Conservation (phyloP, 2,797 vertebrate genomes). For the Aviceda cuculoides region DNA sequence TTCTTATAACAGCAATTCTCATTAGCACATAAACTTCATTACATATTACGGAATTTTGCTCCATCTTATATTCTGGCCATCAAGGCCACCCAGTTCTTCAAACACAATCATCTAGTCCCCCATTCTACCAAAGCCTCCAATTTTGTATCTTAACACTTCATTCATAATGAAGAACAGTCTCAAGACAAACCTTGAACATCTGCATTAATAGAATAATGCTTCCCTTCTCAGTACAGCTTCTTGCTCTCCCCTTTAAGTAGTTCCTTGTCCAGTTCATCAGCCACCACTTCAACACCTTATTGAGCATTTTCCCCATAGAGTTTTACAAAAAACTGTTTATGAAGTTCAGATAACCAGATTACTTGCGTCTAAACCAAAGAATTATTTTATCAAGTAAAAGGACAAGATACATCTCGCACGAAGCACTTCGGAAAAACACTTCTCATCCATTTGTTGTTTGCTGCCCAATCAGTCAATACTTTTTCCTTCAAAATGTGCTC, state of each 20-base stretch:
- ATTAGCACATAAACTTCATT: neutral
- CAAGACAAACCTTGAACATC: neutral
- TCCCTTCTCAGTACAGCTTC: neutral
- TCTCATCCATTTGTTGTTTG: neutral
- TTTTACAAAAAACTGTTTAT: neutral
- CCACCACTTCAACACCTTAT: neutral
- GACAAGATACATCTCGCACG: neutral
- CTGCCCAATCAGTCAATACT: neutral
- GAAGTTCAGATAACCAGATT: neutral
- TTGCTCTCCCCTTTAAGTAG: neutral
- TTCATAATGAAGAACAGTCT: neutral
- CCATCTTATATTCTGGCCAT: neutral
- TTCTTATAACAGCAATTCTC: neutral
- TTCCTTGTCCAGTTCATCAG: neutral
- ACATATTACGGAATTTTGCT: neutral
- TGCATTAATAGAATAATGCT: neutral
- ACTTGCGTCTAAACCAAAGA: neutral
- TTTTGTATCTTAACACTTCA: too few relatives aligned
- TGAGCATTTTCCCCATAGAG: neutral
- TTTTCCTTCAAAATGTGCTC: neutral
- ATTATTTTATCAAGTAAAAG: neutral
- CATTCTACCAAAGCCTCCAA: neutral
- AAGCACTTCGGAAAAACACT: neutral
- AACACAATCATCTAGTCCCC: neutral
- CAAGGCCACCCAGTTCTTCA: neutral